phyloP scores from a whole-genome alignment of 2,888 invertebrate genomes.

The Pyrrhia umbra region DNA sequence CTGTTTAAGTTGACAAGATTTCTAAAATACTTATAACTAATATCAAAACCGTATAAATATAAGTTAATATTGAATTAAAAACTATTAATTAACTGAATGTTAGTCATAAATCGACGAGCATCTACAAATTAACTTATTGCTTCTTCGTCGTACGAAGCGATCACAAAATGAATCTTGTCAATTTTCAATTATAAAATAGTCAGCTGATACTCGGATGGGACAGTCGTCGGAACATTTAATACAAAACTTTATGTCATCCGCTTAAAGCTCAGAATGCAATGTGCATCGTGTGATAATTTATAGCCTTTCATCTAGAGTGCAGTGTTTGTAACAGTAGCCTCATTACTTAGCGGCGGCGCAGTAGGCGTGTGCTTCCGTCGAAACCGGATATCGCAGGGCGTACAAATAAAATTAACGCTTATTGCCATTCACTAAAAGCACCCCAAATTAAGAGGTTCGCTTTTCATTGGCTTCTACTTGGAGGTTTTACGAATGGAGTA shows the following conservation, averaged over 20 bases:
- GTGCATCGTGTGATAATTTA: slow-evolving; percentile 63
- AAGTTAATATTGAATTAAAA: not conserved
- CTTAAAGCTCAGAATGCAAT: slow-evolving; percentile 65
- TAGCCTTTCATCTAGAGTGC: slow-evolving; percentile 72
- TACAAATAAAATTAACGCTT: slow-evolving; percentile 88
- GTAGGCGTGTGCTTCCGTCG: slow-evolving; percentile 87
- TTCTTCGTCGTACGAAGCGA: slow-evolving; percentile 38
- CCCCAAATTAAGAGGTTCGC: slow-evolving; percentile 70
- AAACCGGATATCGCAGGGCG: slow-evolving; percentile 83
- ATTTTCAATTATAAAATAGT: slow-evolving; percentile 63
- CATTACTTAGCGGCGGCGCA: slow-evolving; percentile 85
- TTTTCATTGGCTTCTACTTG: slow-evolving; percentile 63
- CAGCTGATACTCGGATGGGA: slow-evolving; percentile 41
- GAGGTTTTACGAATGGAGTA: slow-evolving; percentile 55
- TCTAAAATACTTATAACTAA: too few relatives aligned
- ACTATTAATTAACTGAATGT: slow-evolving; percentile 13
- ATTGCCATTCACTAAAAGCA: slow-evolving; percentile 77
- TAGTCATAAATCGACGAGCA: slow-evolving; percentile 2
- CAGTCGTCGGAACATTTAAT: slow-evolving; percentile 6
- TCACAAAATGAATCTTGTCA: slow-evolving; percentile 58
- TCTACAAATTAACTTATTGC: slow-evolving; percentile 43
- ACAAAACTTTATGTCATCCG: slow-evolving; percentile 46
- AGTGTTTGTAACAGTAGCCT: slow-evolving; percentile 82
- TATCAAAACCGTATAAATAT: too few relatives aligned
- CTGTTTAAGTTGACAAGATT: slow-evolving; percentile 14